phyloP scores from a whole-genome alignment of 2,888 invertebrate species.

The Aethes cnicana region DNA sequence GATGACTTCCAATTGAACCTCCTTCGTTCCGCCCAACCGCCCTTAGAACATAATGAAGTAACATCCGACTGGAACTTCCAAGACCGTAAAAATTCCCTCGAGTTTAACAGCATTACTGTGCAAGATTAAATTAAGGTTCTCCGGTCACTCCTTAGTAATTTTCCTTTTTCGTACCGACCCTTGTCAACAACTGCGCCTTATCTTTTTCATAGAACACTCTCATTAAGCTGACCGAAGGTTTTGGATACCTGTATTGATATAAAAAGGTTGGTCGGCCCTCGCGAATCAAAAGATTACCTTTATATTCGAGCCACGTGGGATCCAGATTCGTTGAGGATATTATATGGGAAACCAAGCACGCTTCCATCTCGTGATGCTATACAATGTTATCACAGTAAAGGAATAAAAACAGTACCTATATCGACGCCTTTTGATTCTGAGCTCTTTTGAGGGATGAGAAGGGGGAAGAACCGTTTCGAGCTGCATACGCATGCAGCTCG shows the following conservation, averaged over 20 bases:
- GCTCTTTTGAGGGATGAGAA: no score
- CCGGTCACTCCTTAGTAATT: slow-evolving; percentile 65
- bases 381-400: no score
- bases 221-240: slow-evolving; percentile 59
- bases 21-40: slow-evolving; percentile 26
- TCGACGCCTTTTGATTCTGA: no score
- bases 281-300: slow-evolving; percentile 35
- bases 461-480: no score
- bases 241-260: slow-evolving; percentile 51
- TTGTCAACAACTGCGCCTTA: slow-evolving; percentile 62
- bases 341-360: slow-evolving; percentile 9
- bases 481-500: no score
- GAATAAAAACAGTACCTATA: no score
- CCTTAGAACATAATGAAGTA: slow-evolving; percentile 40
- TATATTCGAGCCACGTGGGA: slow-evolving; percentile 15
- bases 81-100: slow-evolving; percentile 45
- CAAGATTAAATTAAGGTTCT: slow-evolving; percentile 62
- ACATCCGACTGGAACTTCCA: slow-evolving; percentile 39
- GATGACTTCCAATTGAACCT: slow-evolving; percentile 22
- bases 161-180: slow-evolving; percentile 62
- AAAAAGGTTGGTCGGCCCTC: slow-evolving; percentile 31
- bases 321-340: slow-evolving; percentile 10
- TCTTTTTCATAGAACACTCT: slow-evolving; percentile 59
- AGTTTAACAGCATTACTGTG: slow-evolving; percentile 54
- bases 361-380: no score